Base-by-base conservation (phyloP, 1,140 invertebrate species). In the Aphelenchoides besseyi region DNA sequence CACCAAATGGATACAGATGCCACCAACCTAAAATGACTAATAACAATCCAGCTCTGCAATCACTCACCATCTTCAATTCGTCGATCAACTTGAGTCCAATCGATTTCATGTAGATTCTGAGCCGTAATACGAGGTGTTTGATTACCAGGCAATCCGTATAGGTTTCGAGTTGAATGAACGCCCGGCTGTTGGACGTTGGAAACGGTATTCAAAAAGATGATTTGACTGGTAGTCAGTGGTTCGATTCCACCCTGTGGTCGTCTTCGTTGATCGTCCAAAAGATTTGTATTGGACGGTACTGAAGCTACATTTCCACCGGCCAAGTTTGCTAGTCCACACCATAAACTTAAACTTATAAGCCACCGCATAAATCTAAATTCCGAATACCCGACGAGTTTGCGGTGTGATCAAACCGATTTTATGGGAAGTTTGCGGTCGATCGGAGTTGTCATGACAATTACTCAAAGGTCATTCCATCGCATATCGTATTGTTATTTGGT, bases 1-100 rank as follows among this genome's bases (percentile, higher is more conserved):
- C 74, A 12, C 74, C 74, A 71, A 76, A 76, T 23, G 74, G 74
- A 61, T 76, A 76, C 35, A 76, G 41, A 74, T 76, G 74, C 74
- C 75, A 76, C 74, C 74, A 76, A 12, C 74, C 74, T 78, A 3
- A 57, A 74, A n/a, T 30, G 2, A 73, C 3, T 36, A 54, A 75
- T 16, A 28, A 48, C 26, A 28, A 29, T 71, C 73, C 23, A 72
- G 72, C n/a, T 72, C 30, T 70, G 12, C n/a, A 64, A 9, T 18
- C n/a, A 72, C 12, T 72, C 64, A 74, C 73, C 73, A 16, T 76
- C 74, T 77, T 76, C 74, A 1, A 29, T 74, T 9, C 74, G 71
- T 29, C 74, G 71, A 63, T 76, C 74, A 28, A 76, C 48, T 53
- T 76, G 74, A 16, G 75, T 76, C 74, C 74, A 76, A 68, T 76